Percentiles rank a stretch among this genome's conserved stretches.
phyloP scores from a whole-genome alignment of 2,797 vertebrate species.

The Gymnopithys bicolor region DNA sequence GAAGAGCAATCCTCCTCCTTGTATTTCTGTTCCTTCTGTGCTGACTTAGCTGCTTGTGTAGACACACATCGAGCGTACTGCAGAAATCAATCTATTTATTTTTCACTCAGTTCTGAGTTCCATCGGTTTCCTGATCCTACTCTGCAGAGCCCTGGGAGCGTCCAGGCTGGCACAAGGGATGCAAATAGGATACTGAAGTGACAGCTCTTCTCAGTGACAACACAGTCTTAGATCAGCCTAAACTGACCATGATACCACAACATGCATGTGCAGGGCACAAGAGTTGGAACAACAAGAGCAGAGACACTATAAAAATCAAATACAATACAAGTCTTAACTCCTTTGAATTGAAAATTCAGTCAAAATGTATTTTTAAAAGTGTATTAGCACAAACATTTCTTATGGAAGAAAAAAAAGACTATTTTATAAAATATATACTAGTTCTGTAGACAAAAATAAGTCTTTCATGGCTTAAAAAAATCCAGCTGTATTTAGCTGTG shows the following conservation, averaged over 20 bases:
- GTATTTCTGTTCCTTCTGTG: not conserved
- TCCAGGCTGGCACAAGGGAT: not conserved
- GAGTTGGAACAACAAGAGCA: not conserved
- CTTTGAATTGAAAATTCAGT: not conserved
- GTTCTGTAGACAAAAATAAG: not conserved
- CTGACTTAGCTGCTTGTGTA: not conserved
- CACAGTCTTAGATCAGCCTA: not conserved
- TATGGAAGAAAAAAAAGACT: not conserved
- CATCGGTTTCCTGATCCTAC: slow-evolving; percentile 37
- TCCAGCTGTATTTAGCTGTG: not conserved
- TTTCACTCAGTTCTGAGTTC: not conserved
- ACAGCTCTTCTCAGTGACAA: not conserved
- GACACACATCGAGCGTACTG: not conserved
- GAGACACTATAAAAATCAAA: not conserved
- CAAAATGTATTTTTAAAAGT: not conserved
- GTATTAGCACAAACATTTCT: not conserved
- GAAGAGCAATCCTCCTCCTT: not conserved
- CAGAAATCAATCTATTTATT: not conserved
- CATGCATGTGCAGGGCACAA: not conserved
- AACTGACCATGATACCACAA: not conserved
- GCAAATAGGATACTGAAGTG: slow-evolving; percentile 20
- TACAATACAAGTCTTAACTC: not conserved
- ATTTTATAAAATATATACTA: not conserved
- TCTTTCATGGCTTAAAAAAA: not conserved
- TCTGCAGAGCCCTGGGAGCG: not conserved